Evolutionary conservation across 2,888 invertebrate genomes (phyloP), one percentile per base, ranked within the genome.

Genomic region (Megalurothrips usitatus): DNA sequence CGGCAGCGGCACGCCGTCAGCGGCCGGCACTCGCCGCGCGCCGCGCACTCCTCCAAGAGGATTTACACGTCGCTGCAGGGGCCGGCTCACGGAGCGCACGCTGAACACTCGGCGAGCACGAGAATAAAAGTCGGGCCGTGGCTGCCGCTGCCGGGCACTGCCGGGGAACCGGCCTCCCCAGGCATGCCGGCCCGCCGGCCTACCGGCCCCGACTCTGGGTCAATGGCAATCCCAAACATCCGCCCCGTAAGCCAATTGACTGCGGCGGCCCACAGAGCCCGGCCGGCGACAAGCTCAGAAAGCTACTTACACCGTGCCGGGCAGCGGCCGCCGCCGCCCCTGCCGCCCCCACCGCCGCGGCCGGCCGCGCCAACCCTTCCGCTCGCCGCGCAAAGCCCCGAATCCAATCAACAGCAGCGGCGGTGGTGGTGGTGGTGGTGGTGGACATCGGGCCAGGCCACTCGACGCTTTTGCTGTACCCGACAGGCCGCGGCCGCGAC

Each of bases 221-320:
- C 68, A 75, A 75, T 75, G 68, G 23, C 68, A 75, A 75, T 75
- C 68, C 68, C 68, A 75, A 75, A 75, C 68, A 75, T 75, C 68
- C 68, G 68, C 68, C 68, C 68, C 23, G 68, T 75, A 75, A 75
- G 68, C 68, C 68, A 75, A 75, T 75, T 75, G 68, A 75, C 26
- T 75, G 68, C 68, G 68, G 68, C 68, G 68, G 23, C 68, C n/a
- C 68, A 75, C 68, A 75, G 26, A 75, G 68, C 68, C 23, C 58
- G 58, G 12, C 23, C 58, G 58, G 12, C 26, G 68, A 75, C 68
- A 75, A 75, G 58, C 58, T 58, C 58, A 58, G 58, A 43, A 43
- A 43, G 58, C 58, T 58, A 58, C 58, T 58, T 58, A 58, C n/a
- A 43, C 34, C 34, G 58, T 14, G 58, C 34, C 52, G 52, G 58